Evolutionary conservation across 2,113 vertebrate species (phyloP), one percentile per base, ranked within the genome.

Genomic region (Malaclemys terrapin): DNA sequence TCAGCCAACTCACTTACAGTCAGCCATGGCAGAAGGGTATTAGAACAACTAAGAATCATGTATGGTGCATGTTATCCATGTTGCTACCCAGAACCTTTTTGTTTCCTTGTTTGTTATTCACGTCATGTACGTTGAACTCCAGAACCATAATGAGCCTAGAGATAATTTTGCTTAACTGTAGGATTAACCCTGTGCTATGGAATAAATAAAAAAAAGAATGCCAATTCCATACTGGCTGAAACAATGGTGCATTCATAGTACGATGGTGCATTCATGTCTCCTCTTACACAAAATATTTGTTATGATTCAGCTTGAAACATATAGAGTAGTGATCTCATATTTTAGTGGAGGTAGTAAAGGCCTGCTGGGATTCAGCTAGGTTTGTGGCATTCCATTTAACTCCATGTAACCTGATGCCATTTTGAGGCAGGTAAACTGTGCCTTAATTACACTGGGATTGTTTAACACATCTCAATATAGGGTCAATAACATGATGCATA

Each of bases 141-240:
- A 79, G 93, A 91, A 85, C 96, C 91, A 89, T 95, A 96, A 96
- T 92, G 85, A 96, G 96, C 95, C 83, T 76, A 45, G 62, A 96
- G 91, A 92, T 95, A 97, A 96, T 96, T 96, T 96, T 97, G 91
- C 95, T 97, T 96, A 91, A 93, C 90, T 5, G 82, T 96, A 91
- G 89, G 89, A 95, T 97, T 97, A 94, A 91, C 80, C 38, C 82
- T 89, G 86, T 84, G 89, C 78, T 94, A 91, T 80, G 62, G 91
- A 96, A 89, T 11, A 85, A 69, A 92, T 90, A 75, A 59, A 69
- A 93, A 50, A 85, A n/a, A 31, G 8, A 12, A 13, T 17, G 78
- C 84, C 87, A 86, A 20, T 78, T 93, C 78, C 80, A 29, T 82
- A 76, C 62, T 90, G 89, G 94, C 47, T 89, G 94, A 95, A 96